Evolutionary conservation across 2,797 vertebrate species (phyloP), one percentile per base, ranked within the genome.

Genomic region (Thunnus albacares): DNA sequence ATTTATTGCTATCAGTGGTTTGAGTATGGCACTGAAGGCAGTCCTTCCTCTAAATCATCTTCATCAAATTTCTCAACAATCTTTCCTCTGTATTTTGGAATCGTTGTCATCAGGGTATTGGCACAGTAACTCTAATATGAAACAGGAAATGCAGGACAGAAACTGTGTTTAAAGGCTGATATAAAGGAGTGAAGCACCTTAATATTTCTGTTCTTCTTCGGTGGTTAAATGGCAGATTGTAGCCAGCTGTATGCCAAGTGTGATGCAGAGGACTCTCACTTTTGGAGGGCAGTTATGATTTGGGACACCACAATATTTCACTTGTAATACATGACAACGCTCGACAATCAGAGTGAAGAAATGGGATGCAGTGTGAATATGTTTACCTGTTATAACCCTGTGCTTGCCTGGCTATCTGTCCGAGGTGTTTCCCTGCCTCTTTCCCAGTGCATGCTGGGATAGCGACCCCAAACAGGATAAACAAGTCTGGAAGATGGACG

Each of bases 401-500:
- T 49, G 28, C 59, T 77, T 71, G 15, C 17, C n/a, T 5, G 7
- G 24, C 20, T 3, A 18, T 56, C 51, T 66, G 17, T 73, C 43
- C 43, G 15, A 28, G 22, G 33, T 49, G 28, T 26, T 69, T 63
- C 58, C 47, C 22, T 61, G 52, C 59, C 33, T 47, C 28, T 67
- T 30, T 77, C 75, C 71, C 47, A 52, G 24, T 73, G 84, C 71
- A 87, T 81, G 77, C 84, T 81, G 89, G 87, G 77, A 89, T 0
- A 62, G 68, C 35, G 33, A 85, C 69, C 65, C 78, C 11, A 49
- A 77, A 80, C 66, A 61, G 49, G 41, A 79, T 65, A 67, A 63
- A 71, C 14, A 15, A 17, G 64, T 75, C 80, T 87, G 3, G 3
- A 22, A 51, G 26, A 64, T 66, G 59, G 85, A 75, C 63, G 81